These are phyloP conservation scores for Macrotus californicus DNA, from an alignment of 2,113 vertebrate species.

Conservation along the genomic window DNA sequence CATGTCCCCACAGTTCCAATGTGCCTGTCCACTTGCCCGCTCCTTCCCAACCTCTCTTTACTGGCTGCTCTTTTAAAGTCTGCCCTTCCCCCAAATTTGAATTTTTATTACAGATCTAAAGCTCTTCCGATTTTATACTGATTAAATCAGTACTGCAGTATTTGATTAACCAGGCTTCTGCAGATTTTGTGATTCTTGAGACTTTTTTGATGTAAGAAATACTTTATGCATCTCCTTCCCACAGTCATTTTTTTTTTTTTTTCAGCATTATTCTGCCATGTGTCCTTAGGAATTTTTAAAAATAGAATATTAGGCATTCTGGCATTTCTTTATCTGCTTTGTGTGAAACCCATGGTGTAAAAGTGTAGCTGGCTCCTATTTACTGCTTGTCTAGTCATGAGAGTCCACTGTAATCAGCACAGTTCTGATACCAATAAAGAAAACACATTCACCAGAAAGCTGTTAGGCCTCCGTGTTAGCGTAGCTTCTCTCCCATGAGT, in stretches of 20 bases:
- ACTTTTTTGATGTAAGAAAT: constrained; percentile 82
- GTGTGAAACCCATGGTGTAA: constrained; percentile 82
- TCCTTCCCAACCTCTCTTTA: constrained; percentile 63
- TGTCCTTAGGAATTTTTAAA: constrained; percentile 80
- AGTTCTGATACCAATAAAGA: constrained; percentile 80
- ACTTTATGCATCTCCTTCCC: constrained; percentile 79
- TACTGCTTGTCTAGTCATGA: constrained; percentile 81
- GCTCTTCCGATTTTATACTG: constrained; percentile 86
- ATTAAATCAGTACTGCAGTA: constrained; percentile 84
- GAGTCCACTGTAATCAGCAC: constrained; percentile 78
- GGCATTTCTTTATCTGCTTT: constrained; percentile 78
- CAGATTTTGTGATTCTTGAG: constrained; percentile 82
- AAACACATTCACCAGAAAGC: constrained; percentile 57
- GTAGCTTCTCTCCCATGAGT: background rate
- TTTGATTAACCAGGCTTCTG: constrained; percentile 83
- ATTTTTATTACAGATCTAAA: constrained; percentile 85
- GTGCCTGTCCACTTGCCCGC: constrained; percentile 84
- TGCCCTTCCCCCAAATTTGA: constrained; percentile 79
- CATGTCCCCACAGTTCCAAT: constrained; percentile 85
- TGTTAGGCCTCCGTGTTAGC: constrained; percentile 36
- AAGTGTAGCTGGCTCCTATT: constrained; percentile 78
- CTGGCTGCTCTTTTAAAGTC: constrained; percentile 86
- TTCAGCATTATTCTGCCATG: constrained; percentile 76
- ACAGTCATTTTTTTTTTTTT: constrained; percentile 43
- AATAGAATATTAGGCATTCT: constrained; percentile 78